Evolutionary conservation across 2,888 invertebrate genomes (phyloP).

Genomic region (Melieria crassipennis): DNA sequence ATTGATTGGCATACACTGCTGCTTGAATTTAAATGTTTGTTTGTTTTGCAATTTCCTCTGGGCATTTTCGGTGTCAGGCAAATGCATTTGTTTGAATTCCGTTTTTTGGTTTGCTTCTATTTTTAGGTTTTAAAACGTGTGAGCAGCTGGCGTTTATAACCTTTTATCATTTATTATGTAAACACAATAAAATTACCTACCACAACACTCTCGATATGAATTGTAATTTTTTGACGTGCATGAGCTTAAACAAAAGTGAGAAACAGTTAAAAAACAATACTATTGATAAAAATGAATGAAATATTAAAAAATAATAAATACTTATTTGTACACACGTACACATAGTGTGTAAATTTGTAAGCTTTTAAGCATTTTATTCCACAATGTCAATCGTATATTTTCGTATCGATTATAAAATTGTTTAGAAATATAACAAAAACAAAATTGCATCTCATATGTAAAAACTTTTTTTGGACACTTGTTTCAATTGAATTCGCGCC

Average conservation of each 20-base stretch:
- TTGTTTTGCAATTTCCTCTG: neutral
- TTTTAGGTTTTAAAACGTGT: slow-evolving; percentile 19
- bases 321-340: too few relatives aligned
- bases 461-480: too few relatives aligned
- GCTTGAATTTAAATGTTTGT: neutral
- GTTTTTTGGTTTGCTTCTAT: slow-evolving; percentile 19
- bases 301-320: neutral
- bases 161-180: neutral
- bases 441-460: too few relatives aligned
- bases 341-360: too few relatives aligned
- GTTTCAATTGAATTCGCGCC: too few relatives aligned
- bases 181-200: neutral
- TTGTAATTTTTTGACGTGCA: neutral
- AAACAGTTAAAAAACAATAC: neutral
- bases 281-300: neutral
- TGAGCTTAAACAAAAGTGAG: neutral
- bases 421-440: too few relatives aligned
- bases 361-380: too few relatives aligned
- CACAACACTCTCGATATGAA: neutral
- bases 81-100: neutral
- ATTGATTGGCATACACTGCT: neutral
- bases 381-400: too few relatives aligned
- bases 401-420: too few relatives aligned
- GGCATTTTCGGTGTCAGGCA: neutral
- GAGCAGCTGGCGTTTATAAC: slow-evolving; percentile 21